Base-by-base conservation (phyloP, 2,797 vertebrate species). In the Danio tinwini region DNA sequence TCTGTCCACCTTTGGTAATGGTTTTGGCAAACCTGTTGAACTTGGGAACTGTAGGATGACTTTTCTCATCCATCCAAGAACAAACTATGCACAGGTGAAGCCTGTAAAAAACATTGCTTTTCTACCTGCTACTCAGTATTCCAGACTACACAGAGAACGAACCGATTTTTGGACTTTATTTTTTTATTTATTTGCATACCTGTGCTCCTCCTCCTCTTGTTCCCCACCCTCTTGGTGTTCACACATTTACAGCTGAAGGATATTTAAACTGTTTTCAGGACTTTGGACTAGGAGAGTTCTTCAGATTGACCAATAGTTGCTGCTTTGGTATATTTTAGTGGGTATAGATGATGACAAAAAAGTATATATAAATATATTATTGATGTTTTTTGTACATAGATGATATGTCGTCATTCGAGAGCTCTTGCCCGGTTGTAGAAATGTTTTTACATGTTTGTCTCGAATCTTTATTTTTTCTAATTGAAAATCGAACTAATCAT, bases 231-330 rank as follows among this genome's bases (percentile, higher is more conserved):
- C 42, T 79, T 85, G 85, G 78, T 84, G 76, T 89, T 91, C 89
- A 91, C 87, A 90, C 87, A 90, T 91, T 91, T 92, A 92, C 91
- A 91, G 91, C 91, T 90, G 94, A 95, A 95, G 95, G 93, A 92
- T 93, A 93, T 93, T 92, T 90, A 92, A 88, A 90, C 88, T 85
- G 83, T 91, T 92, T 89, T 91, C 89, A 90, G 82, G 76, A 89
- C 81, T 89, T 87, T 75, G 85, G 90, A 90, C 86, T 84, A 82
- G 89, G 93, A 75, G 91, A 91, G 91, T 94, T 94, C 92, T 91
- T 95, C 94, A 93, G 89, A 93, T 95, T 95, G 96, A 97, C 96
- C 95, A 97, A 96, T 92, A 94, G 96, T 94, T 97, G 96, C 96
- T 98, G 95, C 91, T 92, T 96, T 94, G 94, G 90, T 93, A 74